Evolutionary conservation across 2,888 invertebrate genomes (phyloP).

Genomic region (Callimorpha dominula): DNA sequence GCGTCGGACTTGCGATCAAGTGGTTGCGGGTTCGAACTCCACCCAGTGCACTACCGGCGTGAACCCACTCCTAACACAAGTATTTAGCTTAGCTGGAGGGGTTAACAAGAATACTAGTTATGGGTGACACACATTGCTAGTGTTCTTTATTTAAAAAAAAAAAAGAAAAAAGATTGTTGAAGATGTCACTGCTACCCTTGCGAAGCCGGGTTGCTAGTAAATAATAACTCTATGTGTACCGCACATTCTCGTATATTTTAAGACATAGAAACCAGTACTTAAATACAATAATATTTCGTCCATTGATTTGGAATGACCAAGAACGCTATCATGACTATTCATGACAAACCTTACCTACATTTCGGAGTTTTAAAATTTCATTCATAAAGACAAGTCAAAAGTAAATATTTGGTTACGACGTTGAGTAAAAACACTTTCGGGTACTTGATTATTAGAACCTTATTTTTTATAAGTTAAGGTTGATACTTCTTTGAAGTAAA

Average conservation of each 20-base stretch:
- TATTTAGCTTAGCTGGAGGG: too few relatives aligned
- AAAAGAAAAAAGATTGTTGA: too few relatives aligned
- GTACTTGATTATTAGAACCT: conserved; percentile 32
- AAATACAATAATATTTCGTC: neutral
- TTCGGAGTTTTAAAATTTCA: conserved; percentile 76
- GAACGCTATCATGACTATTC: conserved; percentile 47
- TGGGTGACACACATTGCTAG: too few relatives aligned
- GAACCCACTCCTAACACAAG: too few relatives aligned
- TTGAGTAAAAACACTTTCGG: conserved; percentile 53
- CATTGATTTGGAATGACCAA: conserved; percentile 37
- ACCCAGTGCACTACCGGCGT: too few relatives aligned
- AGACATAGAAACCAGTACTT: neutral
- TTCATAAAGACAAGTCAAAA: conserved; percentile 80
- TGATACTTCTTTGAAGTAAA: conserved; percentile 18
- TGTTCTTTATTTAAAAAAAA: too few relatives aligned
- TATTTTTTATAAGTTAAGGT: conserved; percentile 10
- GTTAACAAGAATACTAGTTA: too few relatives aligned
- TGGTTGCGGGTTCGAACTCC: too few relatives aligned
- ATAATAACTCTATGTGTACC: too few relatives aligned
- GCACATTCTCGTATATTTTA: neutral
- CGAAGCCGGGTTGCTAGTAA: too few relatives aligned
- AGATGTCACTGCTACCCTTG: too few relatives aligned
- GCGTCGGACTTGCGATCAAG: too few relatives aligned
- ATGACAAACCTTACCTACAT: conserved; percentile 54
- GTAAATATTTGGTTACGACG: conserved; percentile 78